Percentiles rank a stretch among this genome's conserved stretches.
Evolutionary conservation across 2,888 invertebrate genomes (phyloP).

Genomic region (Netelia virgata): DNA sequence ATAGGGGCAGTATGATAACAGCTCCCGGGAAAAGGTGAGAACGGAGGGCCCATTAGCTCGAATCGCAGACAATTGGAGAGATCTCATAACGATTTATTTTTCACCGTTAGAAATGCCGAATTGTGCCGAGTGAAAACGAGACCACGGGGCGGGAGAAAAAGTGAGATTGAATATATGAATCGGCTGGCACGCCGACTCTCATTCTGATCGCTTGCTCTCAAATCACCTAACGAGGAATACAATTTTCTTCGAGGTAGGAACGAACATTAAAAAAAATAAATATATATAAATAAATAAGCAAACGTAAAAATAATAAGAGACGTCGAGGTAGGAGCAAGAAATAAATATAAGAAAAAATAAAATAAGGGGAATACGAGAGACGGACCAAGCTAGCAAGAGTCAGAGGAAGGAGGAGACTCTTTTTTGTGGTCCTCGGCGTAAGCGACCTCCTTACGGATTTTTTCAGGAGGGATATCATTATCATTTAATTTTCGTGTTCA

Average conservation of each 20-base stretch:
- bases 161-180: conserved; percentile 2
- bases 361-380: conserved; percentile 38
- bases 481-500: conserved; percentile 79
- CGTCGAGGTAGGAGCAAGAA: conserved; percentile 49
- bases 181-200: not conserved
- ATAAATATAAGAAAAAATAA: conserved; percentile 37
- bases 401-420: conserved; percentile 31
- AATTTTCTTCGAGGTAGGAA: conserved; percentile 50
- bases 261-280: too few relatives aligned
- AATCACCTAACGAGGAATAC: conserved; percentile 68
- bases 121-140: not conserved
- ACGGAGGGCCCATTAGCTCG: conserved; percentile 40
- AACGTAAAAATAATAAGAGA: conserved; percentile 45
- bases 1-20: conserved; percentile 23
- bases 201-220: conserved; percentile 19
- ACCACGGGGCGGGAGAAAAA: not conserved
- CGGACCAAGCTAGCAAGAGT: conserved; percentile 46
- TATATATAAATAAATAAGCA: not conserved
- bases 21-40: not conserved
- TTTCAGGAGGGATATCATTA: conserved; percentile 78
- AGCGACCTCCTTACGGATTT: conserved; percentile 33
- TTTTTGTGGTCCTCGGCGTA: not conserved
- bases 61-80: conserved; percentile 13
- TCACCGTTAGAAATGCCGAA: conserved; percentile 14
- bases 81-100: conserved; percentile 47